These are phyloP conservation scores for Agrilus cyanescens DNA, from an alignment of 2,888 invertebrate species.

Conservation along the genomic window DNA sequence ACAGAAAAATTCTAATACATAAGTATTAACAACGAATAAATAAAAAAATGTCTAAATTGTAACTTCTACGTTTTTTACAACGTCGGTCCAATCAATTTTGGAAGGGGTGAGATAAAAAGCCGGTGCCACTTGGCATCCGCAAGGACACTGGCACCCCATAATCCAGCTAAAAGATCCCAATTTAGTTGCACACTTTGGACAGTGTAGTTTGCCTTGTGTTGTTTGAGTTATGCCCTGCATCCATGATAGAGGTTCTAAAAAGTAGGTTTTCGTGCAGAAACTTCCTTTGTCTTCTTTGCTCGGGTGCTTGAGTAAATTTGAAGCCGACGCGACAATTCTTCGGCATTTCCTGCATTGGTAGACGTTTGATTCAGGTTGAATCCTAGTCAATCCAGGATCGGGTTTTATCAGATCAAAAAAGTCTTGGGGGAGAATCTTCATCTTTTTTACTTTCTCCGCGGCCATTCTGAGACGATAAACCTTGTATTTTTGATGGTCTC, in stretches of 20 bases:
- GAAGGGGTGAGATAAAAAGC: conserved; percentile 86
- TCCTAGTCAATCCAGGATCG: conserved; percentile 62
- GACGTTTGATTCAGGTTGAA: conserved; percentile 69
- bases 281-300: conserved; percentile 30
- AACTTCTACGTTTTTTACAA: conserved; percentile 72
- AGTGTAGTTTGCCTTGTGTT: conserved; percentile 71
- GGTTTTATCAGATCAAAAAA: conserved; percentile 66
- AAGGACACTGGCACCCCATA: conserved; percentile 82
- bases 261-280: conserved; percentile 62
- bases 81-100: conserved; percentile 81
- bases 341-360: conserved; percentile 75
- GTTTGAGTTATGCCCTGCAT: conserved; percentile 62
- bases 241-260: conserved; percentile 85
- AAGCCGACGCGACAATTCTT: conserved; percentile 68
- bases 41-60: conserved; percentile 15
- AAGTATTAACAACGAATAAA: background rate
- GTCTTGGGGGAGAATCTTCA: conserved; percentile 69
- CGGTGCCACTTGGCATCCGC: conserved; percentile 79
- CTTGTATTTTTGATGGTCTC: conserved; percentile 57
- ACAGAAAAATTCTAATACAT: too few relatives aligned
- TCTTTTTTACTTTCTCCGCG: conserved; percentile 69
- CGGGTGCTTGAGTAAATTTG: conserved; percentile 64
- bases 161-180: conserved; percentile 87
- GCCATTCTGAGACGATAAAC: conserved; percentile 66
- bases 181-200: conserved; percentile 76